Percentiles rank a stretch among this genome's conserved stretches.
These are phyloP conservation scores for Ophraella communa DNA, from an alignment of 2,888 invertebrate species.

Conservation along the genomic window DNA sequence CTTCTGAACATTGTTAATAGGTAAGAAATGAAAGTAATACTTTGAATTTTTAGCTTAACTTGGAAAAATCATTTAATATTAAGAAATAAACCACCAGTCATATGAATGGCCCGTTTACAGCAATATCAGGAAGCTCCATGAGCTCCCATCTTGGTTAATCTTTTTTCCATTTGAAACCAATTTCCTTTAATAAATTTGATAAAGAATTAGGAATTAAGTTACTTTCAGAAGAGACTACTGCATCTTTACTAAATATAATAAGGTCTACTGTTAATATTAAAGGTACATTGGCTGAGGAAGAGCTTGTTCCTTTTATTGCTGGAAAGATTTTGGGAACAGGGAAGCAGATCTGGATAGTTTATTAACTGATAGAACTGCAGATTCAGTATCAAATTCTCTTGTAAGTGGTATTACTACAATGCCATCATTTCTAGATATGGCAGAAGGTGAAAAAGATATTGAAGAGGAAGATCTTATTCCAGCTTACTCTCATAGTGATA, in stretches of 20 bases:
- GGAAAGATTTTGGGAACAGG: slow-evolving; percentile 47
- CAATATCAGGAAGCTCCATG: too few relatives aligned
- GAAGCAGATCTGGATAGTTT: slow-evolving; percentile 54
- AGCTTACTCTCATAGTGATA: slow-evolving; percentile 39
- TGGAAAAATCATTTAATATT: too few relatives aligned
- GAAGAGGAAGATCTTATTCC: slow-evolving; percentile 57
- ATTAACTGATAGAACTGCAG: slow-evolving; percentile 55
- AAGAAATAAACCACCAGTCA: too few relatives aligned
- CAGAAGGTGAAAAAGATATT: slow-evolving; percentile 50
- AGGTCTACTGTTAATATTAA: slow-evolving; percentile 34
- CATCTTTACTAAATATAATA: slow-evolving; percentile 39
- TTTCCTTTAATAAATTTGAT: too few relatives aligned
- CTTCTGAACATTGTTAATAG: too few relatives aligned
- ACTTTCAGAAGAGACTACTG: slow-evolving; percentile 46
- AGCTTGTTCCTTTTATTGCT: slow-evolving; percentile 56
- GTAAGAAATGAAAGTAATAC: too few relatives aligned
- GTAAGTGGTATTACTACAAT: slow-evolving; percentile 54
- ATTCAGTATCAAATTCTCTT: slow-evolving; percentile 55
- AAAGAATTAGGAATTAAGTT: slow-evolving; percentile 43
- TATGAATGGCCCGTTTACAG: too few relatives aligned
- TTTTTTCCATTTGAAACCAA: too few relatives aligned
- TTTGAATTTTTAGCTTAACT: too few relatives aligned
- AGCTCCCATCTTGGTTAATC: too few relatives aligned
- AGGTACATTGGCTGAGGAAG: slow-evolving; percentile 54
- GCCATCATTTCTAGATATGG: slow-evolving; percentile 57